Conservation (phyloP, 2,113 vertebrate species). For the Oxygymnocypris stewartii region DNA sequence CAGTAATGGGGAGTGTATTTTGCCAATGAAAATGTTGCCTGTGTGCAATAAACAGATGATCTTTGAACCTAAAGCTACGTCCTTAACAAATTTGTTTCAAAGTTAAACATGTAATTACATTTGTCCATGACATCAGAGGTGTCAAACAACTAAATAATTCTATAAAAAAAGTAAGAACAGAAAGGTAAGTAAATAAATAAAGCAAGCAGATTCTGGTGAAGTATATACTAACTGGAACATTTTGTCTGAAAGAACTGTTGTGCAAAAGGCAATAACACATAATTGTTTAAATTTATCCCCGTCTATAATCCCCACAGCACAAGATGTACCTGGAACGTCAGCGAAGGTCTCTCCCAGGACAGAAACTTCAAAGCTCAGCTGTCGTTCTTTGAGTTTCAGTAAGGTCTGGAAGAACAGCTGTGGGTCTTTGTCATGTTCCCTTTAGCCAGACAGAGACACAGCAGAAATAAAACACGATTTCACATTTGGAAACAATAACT, state of each 20-base stretch:
- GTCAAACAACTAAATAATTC: not conserved
- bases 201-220: not conserved
- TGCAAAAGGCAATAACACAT: not conserved
- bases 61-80: conserved; percentile 45
- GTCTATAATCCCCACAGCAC: not conserved
- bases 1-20: conserved; percentile 64
- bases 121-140: not conserved
- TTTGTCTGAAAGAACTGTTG: not conserved
- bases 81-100: conserved; percentile 48
- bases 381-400: conserved; percentile 82
- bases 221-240: not conserved
- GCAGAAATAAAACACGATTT: conserved; percentile 16
- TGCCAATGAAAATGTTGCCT: conserved; percentile 54
- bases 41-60: conserved; percentile 52
- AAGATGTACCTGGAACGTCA: conserved; percentile 85
- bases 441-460: conserved; percentile 70
- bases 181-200: not conserved
- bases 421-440: conserved; percentile 98
- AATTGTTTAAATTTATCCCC: conserved; percentile 1
- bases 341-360: conserved; percentile 92
- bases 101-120: conserved; percentile 34
- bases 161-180: not conserved
- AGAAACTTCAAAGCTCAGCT: conserved; percentile 83
- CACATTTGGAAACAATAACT: conserved; percentile 31
- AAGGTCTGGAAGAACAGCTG: conserved; percentile 89